Conservation (phyloP, 2,888 invertebrate genomes). For the Polydrusus tereticollis region DNA sequence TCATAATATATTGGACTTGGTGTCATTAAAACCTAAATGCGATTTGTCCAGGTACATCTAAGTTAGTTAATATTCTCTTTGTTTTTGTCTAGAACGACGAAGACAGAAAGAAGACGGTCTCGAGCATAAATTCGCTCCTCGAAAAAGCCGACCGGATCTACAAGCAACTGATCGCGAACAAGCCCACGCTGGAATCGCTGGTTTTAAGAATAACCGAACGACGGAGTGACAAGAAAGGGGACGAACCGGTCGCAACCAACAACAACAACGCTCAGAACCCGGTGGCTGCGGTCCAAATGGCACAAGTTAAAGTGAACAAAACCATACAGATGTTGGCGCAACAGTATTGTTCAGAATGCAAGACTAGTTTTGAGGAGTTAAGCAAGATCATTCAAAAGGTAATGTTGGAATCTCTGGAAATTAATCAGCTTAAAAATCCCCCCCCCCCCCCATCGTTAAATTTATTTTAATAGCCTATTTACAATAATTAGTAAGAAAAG, state of each 20-base stretch:
- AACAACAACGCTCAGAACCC: conserved; percentile 53
- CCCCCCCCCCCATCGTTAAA: too few species aligned
- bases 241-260: conserved; percentile 63
- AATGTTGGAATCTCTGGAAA: too few species aligned
- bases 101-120: conserved; percentile 94
- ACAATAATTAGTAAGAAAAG: too few species aligned
- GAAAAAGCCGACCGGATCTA: conserved; percentile 97
- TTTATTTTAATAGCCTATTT: too few species aligned
- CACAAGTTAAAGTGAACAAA: conserved; percentile 81
- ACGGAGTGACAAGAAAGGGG: conserved; percentile 76
- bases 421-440: too few species aligned
- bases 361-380: conserved; percentile 94
- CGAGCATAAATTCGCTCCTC: conserved; percentile 88
- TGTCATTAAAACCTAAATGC: too few species aligned
- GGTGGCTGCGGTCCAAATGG: conserved; percentile 51
- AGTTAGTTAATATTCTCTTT: too few species aligned
- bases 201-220: conserved; percentile 91
- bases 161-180: conserved; percentile 89
- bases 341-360: conserved; percentile 95
- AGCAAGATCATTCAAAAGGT: conserved; percentile 92
- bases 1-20: background rate
- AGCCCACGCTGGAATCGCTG: conserved; percentile 88
- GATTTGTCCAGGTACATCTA: too few species aligned
- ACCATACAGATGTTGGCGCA: conserved; percentile 95
- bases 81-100: conserved; percentile 79